phyloP scores from a whole-genome alignment of 2,113 vertebrate genomes.

The Gymnocephalus cernua region DNA sequence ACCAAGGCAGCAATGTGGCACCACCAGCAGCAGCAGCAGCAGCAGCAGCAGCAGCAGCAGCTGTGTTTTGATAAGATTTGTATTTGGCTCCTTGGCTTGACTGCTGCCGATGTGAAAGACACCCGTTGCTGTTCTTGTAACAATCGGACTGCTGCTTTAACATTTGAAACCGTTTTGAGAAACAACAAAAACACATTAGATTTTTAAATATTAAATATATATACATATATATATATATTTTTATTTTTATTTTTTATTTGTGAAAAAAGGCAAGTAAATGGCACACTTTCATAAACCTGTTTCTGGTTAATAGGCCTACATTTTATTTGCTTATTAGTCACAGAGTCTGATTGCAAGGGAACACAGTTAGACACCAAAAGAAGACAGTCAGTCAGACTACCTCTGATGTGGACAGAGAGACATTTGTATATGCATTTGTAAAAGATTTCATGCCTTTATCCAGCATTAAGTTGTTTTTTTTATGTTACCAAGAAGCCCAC shows the following conservation, averaged over 20 bases:
- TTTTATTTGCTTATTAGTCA: background rate
- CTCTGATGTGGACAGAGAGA: background rate
- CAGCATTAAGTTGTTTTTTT: background rate
- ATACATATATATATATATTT: too few species aligned
- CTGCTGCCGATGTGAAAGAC: slow-evolving; percentile 29
- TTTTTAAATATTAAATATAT: too few species aligned
- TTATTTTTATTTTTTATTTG: too few species aligned
- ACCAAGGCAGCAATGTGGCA: slow-evolving; percentile 18
- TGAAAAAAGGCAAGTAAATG: background rate
- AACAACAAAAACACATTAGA: slow-evolving; percentile 6
- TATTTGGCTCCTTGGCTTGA: slow-evolving; percentile 37
- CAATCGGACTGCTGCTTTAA: slow-evolving; percentile 9
- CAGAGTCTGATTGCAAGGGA: background rate
- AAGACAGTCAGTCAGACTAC: slow-evolving; percentile 1
- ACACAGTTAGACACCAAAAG: background rate
- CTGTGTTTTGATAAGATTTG: slow-evolving; percentile 64
- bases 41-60: slow-evolving; percentile 53
- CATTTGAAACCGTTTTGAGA: slow-evolving; percentile 33
- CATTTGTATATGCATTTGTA: background rate
- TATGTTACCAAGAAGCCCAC: slow-evolving; percentile 14
- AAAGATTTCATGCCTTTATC: background rate
- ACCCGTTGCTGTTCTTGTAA: slow-evolving; percentile 35
- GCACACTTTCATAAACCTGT: background rate
- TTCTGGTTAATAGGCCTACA: background rate
- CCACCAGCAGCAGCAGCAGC: slow-evolving; percentile 18